Evolutionary conservation across 1,140 invertebrate genomes (phyloP).

Genomic region (Drosophila nikananu): DNA sequence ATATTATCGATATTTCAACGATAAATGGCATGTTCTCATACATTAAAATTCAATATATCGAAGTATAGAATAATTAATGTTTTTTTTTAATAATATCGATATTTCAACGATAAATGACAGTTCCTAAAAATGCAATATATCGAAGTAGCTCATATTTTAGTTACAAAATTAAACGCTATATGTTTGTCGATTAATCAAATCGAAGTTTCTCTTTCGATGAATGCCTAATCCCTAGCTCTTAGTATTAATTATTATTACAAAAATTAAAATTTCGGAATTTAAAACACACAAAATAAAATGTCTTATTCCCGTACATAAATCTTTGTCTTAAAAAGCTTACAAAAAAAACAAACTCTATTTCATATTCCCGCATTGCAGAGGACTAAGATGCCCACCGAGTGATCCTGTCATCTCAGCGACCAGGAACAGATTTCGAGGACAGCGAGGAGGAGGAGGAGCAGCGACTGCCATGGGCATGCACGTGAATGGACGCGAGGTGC

Average conservation of each 20-base stretch:
- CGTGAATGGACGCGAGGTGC: slow-evolving; percentile 70
- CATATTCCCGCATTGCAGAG: not conserved
- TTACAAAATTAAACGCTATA: no score
- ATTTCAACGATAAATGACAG: no score
- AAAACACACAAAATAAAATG: not conserved
- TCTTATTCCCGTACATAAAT: not conserved
- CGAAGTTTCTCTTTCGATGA: not conserved
- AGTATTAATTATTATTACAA: not conserved
- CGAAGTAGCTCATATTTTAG: no score
- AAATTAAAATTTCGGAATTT: not conserved
- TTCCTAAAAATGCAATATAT: no score
- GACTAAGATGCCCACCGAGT: slow-evolving; percentile 27
- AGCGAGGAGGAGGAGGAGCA: not conserved
- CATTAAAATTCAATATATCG: no score
- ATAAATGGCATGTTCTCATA: no score
- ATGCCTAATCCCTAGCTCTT: not conserved
- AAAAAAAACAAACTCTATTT: not conserved
- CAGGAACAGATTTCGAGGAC: slow-evolving; percentile 9
- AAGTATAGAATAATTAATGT: no score
- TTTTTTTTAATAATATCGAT: no score
- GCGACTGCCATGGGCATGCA: slow-evolving; percentile 40
- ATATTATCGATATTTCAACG: no score
- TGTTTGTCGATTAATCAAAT: not conserved
- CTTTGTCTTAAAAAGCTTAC: not conserved
- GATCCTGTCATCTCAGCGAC: slow-evolving; percentile 6